Percentiles rank a stretch among this genome's conserved stretches.
phyloP scores from a whole-genome alignment of 2,888 invertebrate species.

The Amblyjoppa fuscipennis region DNA sequence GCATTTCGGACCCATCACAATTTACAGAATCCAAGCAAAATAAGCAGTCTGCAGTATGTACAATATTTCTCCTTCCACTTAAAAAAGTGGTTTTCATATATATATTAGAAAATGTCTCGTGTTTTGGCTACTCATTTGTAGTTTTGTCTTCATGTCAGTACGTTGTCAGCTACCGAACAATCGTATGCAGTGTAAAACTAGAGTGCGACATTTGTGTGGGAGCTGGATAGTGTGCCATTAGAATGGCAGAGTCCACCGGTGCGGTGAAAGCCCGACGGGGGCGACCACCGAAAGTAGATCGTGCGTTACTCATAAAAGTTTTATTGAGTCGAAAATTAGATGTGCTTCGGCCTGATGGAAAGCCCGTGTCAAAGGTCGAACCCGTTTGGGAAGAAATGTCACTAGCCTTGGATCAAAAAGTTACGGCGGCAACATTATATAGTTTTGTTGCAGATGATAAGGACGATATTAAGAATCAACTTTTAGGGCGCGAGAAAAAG shows the following conservation, averaged over 20 bases:
- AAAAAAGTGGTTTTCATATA: background rate
- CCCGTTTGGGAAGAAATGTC: slow-evolving; percentile 20
- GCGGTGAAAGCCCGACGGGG: background rate
- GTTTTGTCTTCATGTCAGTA: background rate
- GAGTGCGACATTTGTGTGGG: background rate
- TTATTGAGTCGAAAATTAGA: slow-evolving; percentile 11
- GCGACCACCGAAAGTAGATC: slow-evolving; percentile 5
- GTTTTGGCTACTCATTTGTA: background rate
- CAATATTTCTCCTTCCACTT: background rate
- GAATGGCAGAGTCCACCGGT: background rate
- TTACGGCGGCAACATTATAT: slow-evolving; percentile 7
- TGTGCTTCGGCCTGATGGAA: slow-evolving; percentile 12
- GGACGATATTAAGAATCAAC: slow-evolving; percentile 5
- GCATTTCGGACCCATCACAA: background rate
- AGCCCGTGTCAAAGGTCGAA: slow-evolving; percentile 4
- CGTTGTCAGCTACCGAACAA: background rate
- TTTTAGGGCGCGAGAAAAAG: slow-evolving; percentile 11
- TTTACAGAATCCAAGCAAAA: background rate
- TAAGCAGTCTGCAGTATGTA: background rate
- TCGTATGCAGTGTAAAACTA: background rate
- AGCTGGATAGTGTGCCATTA: background rate
- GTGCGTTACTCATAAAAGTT: slow-evolving; percentile 1
- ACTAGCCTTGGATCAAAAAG: background rate
- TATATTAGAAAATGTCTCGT: background rate
- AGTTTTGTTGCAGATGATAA: slow-evolving; percentile 21